Base-by-base conservation (phyloP, 2,113 vertebrate species). In the Gorsachius goisagi region DNA sequence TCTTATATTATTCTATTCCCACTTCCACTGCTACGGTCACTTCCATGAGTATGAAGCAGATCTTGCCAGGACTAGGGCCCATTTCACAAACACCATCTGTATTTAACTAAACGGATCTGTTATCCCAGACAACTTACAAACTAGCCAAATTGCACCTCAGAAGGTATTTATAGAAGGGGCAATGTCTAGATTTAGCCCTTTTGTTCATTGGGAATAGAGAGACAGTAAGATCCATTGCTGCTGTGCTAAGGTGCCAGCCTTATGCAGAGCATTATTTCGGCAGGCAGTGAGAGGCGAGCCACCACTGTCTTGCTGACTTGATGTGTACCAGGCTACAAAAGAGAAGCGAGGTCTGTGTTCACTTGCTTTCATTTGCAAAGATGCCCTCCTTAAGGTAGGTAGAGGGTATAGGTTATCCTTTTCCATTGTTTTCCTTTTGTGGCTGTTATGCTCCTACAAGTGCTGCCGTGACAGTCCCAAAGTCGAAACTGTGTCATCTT, bases 401-500 rank as follows among this genome's bases (percentile, higher is more conserved):
- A 58, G 26, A 58, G 20, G 62, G 32, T 27, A 21, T 59, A 27
- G 15, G 32, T 68, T 75, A 32, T 4, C 37, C 79, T 89, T 88
- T 78, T 30, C 33, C 50, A 85, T 85, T 1, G 0, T 85, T 95
- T 90, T 60, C 58, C 85, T 73, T 50, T 9, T 56, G 66, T 55
- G 30, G 12, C 75, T 95, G 86, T 73, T 64, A 64, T 63, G 53
- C 20, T 58, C 15, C 59, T 90, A n/a, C 60, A 58, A 85, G 33
- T 71, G 74, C 50, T 80, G 45, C 64, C 80, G 56, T 93, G 95
- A 89, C 80, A 95, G 62, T 72, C 87, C 82, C 44, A 37, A 90
- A 95, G 90, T 81, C 5, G 8, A 90, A 93, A 85, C n/a, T 55
- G 73, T 93, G 92, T 96, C 89, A 74, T 75, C 89, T 81, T 92